phyloP scores from a whole-genome alignment of 2,113 vertebrate genomes.

The Brachyhypopomus gauderio region DNA sequence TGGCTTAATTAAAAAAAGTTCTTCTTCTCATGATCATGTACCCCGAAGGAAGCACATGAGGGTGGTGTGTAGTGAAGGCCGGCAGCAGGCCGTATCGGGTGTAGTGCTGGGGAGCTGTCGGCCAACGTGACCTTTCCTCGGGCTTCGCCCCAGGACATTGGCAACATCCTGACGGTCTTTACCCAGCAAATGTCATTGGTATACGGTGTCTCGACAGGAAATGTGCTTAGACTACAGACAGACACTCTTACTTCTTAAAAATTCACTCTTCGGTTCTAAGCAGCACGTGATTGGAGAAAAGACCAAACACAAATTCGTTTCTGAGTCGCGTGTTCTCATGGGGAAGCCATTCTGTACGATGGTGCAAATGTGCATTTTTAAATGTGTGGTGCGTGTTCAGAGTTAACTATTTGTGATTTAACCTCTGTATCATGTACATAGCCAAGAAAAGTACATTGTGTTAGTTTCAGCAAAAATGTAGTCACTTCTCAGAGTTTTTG shows the following conservation, averaged over 20 bases:
- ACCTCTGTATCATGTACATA: background rate
- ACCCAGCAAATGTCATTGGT: conserved; percentile 58
- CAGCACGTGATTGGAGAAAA: too few relatives aligned
- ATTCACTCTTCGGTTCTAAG: background rate
- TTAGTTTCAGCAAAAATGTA: background rate
- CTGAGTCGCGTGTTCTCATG: background rate
- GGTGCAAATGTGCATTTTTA: background rate
- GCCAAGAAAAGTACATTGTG: too few relatives aligned
- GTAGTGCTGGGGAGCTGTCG: background rate
- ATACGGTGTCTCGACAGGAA: conserved; percentile 46
- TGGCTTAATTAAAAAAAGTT: background rate
- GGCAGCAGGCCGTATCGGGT: background rate
- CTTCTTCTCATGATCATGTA: background rate
- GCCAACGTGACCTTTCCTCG: conserved; percentile 42
- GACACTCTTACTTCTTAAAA: conserved; percentile 14
- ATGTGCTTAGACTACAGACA: background rate
- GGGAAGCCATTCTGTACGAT: background rate
- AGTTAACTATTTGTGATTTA: background rate
- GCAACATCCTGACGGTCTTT: conserved; percentile 15
- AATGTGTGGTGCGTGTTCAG: background rate
- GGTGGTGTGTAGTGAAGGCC: background rate
- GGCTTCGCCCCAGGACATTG: background rate
- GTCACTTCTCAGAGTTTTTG: background rate
- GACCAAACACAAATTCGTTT: background rate
- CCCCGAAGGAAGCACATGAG: background rate